Evolutionary conservation across 92 coral and sea anemone species (phyloP).

Genomic region (Ricordea florida): DNA sequence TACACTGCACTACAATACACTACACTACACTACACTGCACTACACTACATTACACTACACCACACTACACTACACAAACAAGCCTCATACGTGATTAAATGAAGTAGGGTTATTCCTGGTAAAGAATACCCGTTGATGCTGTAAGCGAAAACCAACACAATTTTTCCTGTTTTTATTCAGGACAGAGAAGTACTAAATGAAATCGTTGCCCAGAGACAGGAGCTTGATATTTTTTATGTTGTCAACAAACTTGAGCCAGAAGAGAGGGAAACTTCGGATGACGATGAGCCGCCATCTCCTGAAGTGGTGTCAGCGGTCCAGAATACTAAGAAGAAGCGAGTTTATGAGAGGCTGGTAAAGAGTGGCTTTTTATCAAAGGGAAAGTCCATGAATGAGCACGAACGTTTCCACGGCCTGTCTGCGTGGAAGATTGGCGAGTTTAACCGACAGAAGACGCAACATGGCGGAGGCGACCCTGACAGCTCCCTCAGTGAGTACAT

Average conservation of each 20-base stretch:
- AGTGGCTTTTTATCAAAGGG: constrained; percentile 14
- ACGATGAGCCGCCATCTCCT: not conserved
- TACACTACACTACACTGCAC: no score
- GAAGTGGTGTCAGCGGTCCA: constrained; percentile 18
- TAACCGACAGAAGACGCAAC: no score
- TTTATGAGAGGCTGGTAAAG: constrained; percentile 46
- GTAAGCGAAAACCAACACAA: no score
- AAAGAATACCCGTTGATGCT: no score
- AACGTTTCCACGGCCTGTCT: constrained; percentile 44
- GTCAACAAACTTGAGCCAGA: constrained; percentile 55
- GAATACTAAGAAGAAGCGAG: constrained; percentile 40
- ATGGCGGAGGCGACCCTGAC: constrained; percentile 12
- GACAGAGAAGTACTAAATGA: constrained; percentile 27
- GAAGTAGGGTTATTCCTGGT: no score
- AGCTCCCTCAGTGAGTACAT: constrained; percentile 30
- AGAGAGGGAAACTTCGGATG: constrained; percentile 28
- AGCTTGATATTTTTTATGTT: constrained; percentile 40
- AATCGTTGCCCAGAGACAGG: constrained; percentile 1
- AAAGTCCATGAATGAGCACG: not conserved
- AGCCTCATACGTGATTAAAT: no score
- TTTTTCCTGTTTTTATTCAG: no score
- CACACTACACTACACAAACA: no score
- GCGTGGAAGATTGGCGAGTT: constrained; percentile 39
- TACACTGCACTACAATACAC: no score
- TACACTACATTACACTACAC: no score